Conservation (phyloP, 2,888 invertebrate species). For the Trissonchulus latispiculum region DNA sequence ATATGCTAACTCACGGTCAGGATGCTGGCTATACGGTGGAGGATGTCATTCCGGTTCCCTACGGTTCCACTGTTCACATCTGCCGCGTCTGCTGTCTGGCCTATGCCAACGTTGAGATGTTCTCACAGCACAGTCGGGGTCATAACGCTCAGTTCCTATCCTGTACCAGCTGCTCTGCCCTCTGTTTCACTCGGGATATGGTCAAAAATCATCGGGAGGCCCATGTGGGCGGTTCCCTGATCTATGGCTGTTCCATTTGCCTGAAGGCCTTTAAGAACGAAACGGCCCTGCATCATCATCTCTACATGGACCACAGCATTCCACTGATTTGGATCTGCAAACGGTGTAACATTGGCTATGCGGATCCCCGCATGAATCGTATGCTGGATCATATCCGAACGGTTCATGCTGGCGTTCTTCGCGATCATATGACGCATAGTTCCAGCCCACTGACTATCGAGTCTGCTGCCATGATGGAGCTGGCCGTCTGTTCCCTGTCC, state of each 20-base stretch:
- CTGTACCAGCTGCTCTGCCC: constrained; percentile 19
- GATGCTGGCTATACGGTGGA: constrained; percentile 20
- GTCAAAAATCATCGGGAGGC: constrained; percentile 6
- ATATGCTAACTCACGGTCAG: constrained; percentile 11
- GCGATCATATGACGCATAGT: too few species aligned
- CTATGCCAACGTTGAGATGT: constrained; percentile 14
- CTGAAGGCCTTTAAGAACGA: constrained; percentile 14
- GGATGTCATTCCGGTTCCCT: not conserved
- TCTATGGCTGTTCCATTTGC: constrained; percentile 19
- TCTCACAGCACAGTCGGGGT: not conserved
- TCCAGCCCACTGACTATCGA: not conserved
- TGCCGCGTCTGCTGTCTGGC: constrained; percentile 23
- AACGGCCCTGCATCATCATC: constrained; percentile 8
- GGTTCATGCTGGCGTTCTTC: not conserved
- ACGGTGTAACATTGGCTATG: constrained; percentile 10
- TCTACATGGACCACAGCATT: not conserved
- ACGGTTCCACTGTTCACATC: not conserved
- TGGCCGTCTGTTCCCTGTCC: not conserved
- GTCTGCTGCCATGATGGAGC: not conserved
- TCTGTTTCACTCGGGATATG: constrained; percentile 17
- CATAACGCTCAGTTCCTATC: not conserved
- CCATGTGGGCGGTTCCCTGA: not conserved
- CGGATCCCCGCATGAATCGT: not conserved
- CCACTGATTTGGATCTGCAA: constrained; percentile 19
- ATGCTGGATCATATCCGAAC: too few species aligned